Base-by-base conservation (phyloP, 2,888 invertebrate genomes). In the Globia sparganii region DNA sequence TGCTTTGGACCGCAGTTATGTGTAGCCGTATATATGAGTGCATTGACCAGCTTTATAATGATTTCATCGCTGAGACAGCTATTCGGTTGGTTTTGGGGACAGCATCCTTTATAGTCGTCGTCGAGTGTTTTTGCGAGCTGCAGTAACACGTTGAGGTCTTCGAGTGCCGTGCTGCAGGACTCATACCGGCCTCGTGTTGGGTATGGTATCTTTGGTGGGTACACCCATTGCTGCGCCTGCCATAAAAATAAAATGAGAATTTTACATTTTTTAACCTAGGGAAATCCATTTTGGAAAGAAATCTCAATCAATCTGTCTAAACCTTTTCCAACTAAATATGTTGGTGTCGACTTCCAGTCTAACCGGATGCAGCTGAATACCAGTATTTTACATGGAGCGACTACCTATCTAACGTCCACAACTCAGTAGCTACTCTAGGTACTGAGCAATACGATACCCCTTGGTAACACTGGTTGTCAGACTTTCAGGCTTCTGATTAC, bases 41-140 rank as follows among this genome's bases (percentile, higher is more conserved):
- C 95, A 73, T 95, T 94, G 21, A 95, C 91, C 56, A 95, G 87
- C 80, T 94, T 95, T 83, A 93, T 88, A 18, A 95, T 94, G 31
- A 95, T 90, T 73, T 93, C 93, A 77, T 95, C 94, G 46, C 92
- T 92, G 18, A 92, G 85, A 11, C 87, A 80, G 49, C 72, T 75
- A 53, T 82, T 84, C 13, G 72, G 77, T 18, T 69, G 78, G 4
- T 65, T 58, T 15, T 76, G 79, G 8, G 64, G 68, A 65, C 70
- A 21, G 66, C 71, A 72, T 66, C 25, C 74, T 28, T 65, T 77
- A 43, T 86, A 85, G 56, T 86, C 87, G n/a, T 85, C 86, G 37
- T 86, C 87, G 1, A 90, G 71, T 25, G 68, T 66, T 71, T 89
- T 90, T 0, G 84, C 77, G 25, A 91, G 66, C 73, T 91, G 87